Evolutionary conservation across 2,888 invertebrate species (phyloP).

Genomic region (Pinctada fucata): DNA sequence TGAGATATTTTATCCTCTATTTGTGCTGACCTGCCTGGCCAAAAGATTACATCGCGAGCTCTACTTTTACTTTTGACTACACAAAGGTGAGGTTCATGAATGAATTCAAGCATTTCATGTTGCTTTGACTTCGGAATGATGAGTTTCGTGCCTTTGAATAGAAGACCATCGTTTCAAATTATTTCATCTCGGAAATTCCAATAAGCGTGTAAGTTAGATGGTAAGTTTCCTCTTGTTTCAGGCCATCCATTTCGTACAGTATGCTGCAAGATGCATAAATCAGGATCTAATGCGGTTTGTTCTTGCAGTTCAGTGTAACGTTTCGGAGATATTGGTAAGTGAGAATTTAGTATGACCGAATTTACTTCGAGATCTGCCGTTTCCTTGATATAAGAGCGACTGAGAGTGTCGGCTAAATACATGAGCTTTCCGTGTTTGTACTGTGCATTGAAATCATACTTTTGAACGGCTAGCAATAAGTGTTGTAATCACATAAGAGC

Average conservation of each 20-base stretch:
- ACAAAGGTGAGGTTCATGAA: slow-evolving; percentile 7
- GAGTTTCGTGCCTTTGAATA: slow-evolving; percentile 6
- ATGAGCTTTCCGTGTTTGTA: slow-evolving; percentile 20
- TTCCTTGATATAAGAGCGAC: background rate
- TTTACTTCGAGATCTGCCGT: background rate
- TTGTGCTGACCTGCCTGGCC: background rate
- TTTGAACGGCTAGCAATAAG: slow-evolving; percentile 15
- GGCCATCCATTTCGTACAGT: background rate
- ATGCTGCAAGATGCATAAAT: background rate
- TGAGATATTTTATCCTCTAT: background rate
- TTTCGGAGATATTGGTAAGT: slow-evolving; percentile 2
- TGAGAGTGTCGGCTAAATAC: slow-evolving; percentile 9
- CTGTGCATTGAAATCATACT: slow-evolving; percentile 15
- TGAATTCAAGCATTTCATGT: background rate
- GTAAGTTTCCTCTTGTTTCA: background rate
- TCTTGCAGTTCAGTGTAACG: slow-evolving; percentile 1
- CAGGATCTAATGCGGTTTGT: background rate
- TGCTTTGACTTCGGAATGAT: background rate
- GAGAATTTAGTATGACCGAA: background rate
- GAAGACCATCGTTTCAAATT: background rate
- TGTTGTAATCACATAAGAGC: slow-evolving; percentile 9
- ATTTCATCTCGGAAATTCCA: slow-evolving; percentile 2
- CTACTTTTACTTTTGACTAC: slow-evolving; percentile 1
- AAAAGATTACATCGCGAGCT: slow-evolving; percentile 11
- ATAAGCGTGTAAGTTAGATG: background rate